A percentile compares a stretch with the other conserved stretches of the same genome.
phyloP scores from a whole-genome alignment of 2,797 vertebrate species.

The Buphagus erythrorhynchus region DNA sequence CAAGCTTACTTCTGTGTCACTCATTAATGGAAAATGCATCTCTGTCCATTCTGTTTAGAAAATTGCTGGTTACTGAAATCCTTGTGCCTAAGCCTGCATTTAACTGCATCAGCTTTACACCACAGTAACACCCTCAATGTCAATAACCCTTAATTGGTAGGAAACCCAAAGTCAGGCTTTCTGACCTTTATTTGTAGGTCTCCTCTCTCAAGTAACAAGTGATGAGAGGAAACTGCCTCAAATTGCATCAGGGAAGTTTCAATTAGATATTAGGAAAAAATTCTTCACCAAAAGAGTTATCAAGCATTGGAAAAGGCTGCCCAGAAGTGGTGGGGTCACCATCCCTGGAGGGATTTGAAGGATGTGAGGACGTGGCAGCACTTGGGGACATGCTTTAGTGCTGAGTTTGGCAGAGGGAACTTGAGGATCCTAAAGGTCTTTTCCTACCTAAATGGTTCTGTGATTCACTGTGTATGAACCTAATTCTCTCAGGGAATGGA shows the following conservation, averaged over 20 bases:
- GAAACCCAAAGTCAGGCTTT: background rate
- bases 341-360: background rate
- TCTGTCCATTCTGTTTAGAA: background rate
- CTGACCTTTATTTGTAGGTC: background rate
- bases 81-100: background rate
- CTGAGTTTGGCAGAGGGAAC: background rate
- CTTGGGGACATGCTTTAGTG: background rate
- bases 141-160: background rate
- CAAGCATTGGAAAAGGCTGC: background rate
- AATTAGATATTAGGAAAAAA: background rate
- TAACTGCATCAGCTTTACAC: background rate
- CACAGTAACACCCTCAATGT: background rate
- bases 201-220: background rate
- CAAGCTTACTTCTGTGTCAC: background rate
- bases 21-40: background rate
- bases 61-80: background rate
- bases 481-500: background rate
- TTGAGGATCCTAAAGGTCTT: background rate
- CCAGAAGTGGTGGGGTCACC: background rate
- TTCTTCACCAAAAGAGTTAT: background rate
- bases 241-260: background rate
- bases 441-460: background rate
- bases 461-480: background rate
- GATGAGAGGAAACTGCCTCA: background rate
- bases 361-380: rapidly evolving